Evolutionary conservation across 35 echinoderm and acorn worm species (phyloP).

Genomic region (Ophiothrix spiculata): DNA sequence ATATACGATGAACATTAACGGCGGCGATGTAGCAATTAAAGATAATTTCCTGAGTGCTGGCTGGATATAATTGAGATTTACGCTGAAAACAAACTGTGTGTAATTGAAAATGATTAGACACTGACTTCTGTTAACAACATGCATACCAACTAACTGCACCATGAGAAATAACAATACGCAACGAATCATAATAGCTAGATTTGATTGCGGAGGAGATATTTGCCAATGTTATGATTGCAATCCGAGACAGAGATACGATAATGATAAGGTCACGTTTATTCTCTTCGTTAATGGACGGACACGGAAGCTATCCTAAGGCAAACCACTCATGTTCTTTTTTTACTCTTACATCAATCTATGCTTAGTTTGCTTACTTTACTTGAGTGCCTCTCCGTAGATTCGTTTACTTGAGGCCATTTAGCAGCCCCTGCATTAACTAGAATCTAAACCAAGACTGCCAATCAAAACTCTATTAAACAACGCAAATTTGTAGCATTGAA

Average conservation of each 20-base stretch:
- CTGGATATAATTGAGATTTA: background rate
- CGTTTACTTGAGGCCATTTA: constrained; percentile 8
- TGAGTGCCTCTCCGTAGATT: background rate
- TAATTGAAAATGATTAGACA: background rate
- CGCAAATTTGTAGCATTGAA: too few species aligned
- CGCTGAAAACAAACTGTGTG: background rate
- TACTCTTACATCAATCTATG: constrained; percentile 3
- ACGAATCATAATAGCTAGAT: background rate
- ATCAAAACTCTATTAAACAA: too few species aligned
- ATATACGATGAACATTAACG: background rate
- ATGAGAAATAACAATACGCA: background rate
- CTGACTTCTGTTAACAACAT: background rate
- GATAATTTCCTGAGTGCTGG: background rate
- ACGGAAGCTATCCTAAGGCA: background rate
- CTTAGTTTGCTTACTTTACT: background rate
- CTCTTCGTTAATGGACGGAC: background rate
- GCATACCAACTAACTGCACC: background rate
- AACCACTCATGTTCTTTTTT: constrained; percentile 12
- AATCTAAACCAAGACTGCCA: too few species aligned
- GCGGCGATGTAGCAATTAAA: constrained; percentile 1
- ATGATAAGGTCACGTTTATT: background rate
- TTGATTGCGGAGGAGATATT: background rate
- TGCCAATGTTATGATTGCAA: background rate
- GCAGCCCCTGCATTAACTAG: constrained; percentile 9
- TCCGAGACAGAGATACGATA: background rate